Conservation (phyloP, 2,888 invertebrate species). For the Drosophila cognata region DNA sequence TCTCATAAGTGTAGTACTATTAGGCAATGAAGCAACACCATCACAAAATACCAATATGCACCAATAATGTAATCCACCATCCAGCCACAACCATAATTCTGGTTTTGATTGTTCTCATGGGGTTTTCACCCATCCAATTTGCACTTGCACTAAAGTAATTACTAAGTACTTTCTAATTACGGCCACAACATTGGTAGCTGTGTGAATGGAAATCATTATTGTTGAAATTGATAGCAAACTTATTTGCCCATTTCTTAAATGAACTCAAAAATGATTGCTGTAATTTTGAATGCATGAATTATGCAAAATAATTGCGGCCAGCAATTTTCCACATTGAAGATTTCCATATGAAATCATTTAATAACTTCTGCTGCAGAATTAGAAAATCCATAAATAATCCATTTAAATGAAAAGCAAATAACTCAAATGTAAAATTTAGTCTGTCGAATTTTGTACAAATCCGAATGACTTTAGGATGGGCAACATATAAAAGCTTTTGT, state of each 20-base stretch:
- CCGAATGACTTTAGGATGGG: background rate
- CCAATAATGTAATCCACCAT: background rate
- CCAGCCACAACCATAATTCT: background rate
- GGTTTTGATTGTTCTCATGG: constrained; percentile 13
- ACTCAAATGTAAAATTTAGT: background rate
- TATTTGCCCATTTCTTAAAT: constrained; percentile 10
- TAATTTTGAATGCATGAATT: background rate
- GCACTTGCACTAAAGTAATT: constrained; percentile 5
- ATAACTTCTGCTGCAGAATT: background rate
- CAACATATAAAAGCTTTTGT: background rate
- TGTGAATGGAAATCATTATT: constrained; percentile 32
- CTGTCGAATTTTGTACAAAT: background rate
- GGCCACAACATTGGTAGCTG: constrained; percentile 9
- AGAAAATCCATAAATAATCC: background rate
- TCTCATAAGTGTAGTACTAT: constrained; percentile 48
- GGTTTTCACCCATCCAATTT: constrained; percentile 23
- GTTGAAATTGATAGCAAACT: constrained; percentile 43
- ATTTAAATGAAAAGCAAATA: background rate
- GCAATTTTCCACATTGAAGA: background rate
- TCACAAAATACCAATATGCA: constrained; percentile 13
- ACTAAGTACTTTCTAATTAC: background rate
- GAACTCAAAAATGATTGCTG: constrained; percentile 1
- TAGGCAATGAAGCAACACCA: constrained; percentile 22
- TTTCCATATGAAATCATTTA: background rate
- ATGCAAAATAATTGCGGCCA: background rate